A percentile compares a stretch with the other conserved stretches of the same genome.
Conservation (phyloP, 2,888 invertebrate species). For the Sepiola atlantica region DNA sequence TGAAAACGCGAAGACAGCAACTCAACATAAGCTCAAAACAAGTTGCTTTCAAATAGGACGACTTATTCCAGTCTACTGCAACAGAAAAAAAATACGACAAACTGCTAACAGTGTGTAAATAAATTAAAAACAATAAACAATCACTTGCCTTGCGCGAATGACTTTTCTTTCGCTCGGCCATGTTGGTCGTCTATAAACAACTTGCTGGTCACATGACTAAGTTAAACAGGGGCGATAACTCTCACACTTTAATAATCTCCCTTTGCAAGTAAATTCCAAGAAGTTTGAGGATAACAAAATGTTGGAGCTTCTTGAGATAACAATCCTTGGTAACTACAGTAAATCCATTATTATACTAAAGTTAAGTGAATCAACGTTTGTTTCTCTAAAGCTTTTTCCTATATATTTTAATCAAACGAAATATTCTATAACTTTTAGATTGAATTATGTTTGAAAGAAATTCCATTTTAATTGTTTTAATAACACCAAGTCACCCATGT, state of each 20-base stretch:
- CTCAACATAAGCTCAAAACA: background rate
- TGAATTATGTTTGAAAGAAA: too few species aligned
- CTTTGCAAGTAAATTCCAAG: background rate
- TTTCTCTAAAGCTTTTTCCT: too few species aligned
- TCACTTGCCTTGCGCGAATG: background rate
- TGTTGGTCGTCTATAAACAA: background rate
- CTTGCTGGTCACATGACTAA: background rate
- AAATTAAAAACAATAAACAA: background rate
- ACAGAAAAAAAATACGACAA: background rate
- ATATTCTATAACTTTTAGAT: too few species aligned
- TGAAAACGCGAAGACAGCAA: background rate
- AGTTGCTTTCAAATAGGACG: background rate
- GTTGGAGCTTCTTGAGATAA: background rate
- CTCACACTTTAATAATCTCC: background rate
- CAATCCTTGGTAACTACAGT: too few species aligned
- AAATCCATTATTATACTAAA: too few species aligned
- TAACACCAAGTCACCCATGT: too few species aligned
- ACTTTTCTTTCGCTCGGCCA: background rate
- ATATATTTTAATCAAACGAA: too few species aligned
- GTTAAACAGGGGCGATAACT: background rate
- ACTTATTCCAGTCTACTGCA: background rate
- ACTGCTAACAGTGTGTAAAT: background rate
- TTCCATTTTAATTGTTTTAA: too few species aligned
- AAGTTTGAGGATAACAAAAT: background rate
- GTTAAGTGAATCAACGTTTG: too few species aligned